phyloP scores from a whole-genome alignment of 2,888 invertebrate genomes.

The Beris morrisii region DNA sequence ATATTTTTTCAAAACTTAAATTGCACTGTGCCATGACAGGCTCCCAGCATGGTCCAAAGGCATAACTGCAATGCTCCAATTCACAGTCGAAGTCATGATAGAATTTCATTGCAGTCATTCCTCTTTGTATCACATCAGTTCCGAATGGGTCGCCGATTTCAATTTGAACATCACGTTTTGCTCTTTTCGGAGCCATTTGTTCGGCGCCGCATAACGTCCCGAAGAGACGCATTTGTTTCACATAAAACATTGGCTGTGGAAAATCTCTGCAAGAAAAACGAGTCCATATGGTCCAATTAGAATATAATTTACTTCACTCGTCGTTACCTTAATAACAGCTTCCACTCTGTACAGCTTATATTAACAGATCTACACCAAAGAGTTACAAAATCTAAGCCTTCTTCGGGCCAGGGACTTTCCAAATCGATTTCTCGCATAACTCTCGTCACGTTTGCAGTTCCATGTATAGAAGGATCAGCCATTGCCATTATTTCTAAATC shows the following conservation, averaged over 20 bases:
- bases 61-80: slow-evolving; percentile 84
- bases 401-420: slow-evolving; percentile 91
- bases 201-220: slow-evolving; percentile 91
- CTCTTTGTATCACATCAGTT: slow-evolving; percentile 77
- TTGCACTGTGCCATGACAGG: slow-evolving; percentile 66
- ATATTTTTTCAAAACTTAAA: slow-evolving; percentile 81
- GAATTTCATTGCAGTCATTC: slow-evolving; percentile 94
- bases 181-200: slow-evolving; percentile 71
- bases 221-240: slow-evolving; percentile 82
- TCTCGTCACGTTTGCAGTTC: slow-evolving; percentile 71
- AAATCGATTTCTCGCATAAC: slow-evolving; percentile 81
- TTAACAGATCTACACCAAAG: slow-evolving; percentile 91
- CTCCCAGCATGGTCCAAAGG: slow-evolving; percentile 99
- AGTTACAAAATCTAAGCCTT: slow-evolving; percentile 83
- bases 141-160: slow-evolving; percentile 86
- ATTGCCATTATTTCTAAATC: slow-evolving; percentile 68
- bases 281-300: neutral
- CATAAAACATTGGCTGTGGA: slow-evolving; percentile 87
- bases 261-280: slow-evolving; percentile 70
- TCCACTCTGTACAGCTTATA: slow-evolving; percentile 82
- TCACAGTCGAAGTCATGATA: slow-evolving; percentile 98
- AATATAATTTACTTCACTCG: too few relatives aligned
- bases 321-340: slow-evolving; percentile 68
- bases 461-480: slow-evolving; percentile 86
- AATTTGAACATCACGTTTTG: slow-evolving; percentile 58